Evolutionary conservation across 1,140 invertebrate genomes (phyloP).

Genomic region (Mercenaria mercenaria): DNA sequence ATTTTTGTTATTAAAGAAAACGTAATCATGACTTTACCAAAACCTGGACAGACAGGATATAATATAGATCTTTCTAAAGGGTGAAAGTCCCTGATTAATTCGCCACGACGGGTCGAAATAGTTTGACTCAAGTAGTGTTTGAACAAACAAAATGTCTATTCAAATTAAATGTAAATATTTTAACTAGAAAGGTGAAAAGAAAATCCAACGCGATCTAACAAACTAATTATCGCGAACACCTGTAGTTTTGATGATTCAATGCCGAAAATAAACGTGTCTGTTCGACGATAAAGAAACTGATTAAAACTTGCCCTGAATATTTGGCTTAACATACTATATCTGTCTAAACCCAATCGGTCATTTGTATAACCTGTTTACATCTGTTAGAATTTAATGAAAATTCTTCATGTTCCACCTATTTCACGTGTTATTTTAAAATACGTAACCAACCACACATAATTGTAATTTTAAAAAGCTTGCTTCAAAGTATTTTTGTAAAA

Average conservation of each 20-base stretch:
- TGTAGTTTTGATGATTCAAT: constrained; percentile 20
- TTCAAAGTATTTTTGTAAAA: too few species aligned
- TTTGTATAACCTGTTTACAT: background rate
- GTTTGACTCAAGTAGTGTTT: background rate
- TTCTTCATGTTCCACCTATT: too few species aligned
- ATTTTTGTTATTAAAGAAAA: too few species aligned
- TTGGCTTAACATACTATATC: background rate
- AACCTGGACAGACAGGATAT: too few species aligned
- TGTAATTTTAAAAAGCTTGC: too few species aligned
- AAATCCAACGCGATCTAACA: constrained; percentile 26
- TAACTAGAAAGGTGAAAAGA: constrained; percentile 36
- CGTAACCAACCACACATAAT: too few species aligned
- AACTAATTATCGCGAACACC: constrained; percentile 44
- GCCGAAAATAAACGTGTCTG: constrained; percentile 15
- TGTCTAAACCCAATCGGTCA: background rate
- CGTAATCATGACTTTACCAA: too few species aligned
- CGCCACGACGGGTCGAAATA: background rate
- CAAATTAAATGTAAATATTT: constrained; percentile 54
- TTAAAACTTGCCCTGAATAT: background rate
- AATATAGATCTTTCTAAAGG: background rate
- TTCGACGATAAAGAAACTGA: background rate
- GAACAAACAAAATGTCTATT: constrained; percentile 53
- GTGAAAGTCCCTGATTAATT: background rate
- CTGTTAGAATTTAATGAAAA: background rate
- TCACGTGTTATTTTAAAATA: too few species aligned